Conservation (phyloP, 1,140 invertebrate genomes). For the Euwallacea fornicatus region DNA sequence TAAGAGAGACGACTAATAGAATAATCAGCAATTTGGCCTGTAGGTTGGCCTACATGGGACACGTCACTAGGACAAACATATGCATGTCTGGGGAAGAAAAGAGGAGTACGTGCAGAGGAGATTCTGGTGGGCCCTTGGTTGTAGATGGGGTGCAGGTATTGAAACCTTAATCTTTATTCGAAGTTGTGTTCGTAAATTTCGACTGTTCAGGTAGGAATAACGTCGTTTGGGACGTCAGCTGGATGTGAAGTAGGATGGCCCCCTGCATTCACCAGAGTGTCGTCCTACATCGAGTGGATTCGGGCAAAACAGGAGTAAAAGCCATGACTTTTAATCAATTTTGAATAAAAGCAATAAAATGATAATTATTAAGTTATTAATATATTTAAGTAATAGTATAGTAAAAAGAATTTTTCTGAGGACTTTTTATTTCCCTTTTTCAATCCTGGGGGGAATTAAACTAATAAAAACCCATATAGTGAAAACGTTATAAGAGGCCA, state of each 20-base stretch:
- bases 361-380: too few relatives aligned
- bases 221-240: constrained; percentile 46
- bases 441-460: too few relatives aligned
- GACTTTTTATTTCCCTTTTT: too few relatives aligned
- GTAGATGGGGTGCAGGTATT: constrained; percentile 14
- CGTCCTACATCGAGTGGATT: constrained; percentile 50
- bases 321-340: too few relatives aligned
- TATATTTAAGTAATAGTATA: too few relatives aligned
- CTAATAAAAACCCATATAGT: too few relatives aligned
- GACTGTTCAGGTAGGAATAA: constrained; percentile 44
- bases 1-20: constrained; percentile 17
- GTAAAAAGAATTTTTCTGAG: too few relatives aligned
- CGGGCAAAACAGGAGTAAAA: constrained; percentile 3
- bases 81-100: constrained; percentile 19
- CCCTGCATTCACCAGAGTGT: constrained; percentile 49
- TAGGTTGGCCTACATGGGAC: constrained; percentile 23
- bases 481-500: too few relatives aligned
- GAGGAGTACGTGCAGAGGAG: constrained; percentile 19
- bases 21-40: constrained; percentile 26
- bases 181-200: background rate
- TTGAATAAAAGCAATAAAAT: too few relatives aligned
- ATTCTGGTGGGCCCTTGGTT: constrained; percentile 23
- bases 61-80: background rate
- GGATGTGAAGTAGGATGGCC: constrained; percentile 49
- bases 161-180: background rate